Conservation (phyloP, 2,113 vertebrate genomes). For the Indri indri region DNA sequence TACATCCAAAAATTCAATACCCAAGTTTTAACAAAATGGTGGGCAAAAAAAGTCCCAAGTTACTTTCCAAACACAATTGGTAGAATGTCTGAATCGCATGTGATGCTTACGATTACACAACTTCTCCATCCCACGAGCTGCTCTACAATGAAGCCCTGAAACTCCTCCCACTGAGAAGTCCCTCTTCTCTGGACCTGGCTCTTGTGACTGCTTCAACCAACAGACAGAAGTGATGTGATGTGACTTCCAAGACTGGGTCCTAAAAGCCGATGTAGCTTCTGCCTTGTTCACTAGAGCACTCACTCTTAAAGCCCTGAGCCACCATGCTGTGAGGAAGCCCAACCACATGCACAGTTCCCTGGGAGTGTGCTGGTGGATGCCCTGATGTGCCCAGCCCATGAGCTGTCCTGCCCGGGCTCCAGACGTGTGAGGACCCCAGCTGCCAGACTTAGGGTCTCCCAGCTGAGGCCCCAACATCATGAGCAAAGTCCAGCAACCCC, state of each 20-base stretch:
- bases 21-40: background rate
- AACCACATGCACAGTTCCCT: background rate
- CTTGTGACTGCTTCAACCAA: background rate
- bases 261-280: background rate
- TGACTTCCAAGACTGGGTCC: background rate
- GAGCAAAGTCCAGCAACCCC: background rate
- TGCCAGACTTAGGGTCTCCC: background rate
- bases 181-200: background rate
- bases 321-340: background rate
- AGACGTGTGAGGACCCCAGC: no score
- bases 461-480: background rate
- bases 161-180: background rate
- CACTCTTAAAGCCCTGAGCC: background rate
- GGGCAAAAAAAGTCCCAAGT: background rate
- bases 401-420: background rate
- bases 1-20: background rate
- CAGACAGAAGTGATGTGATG: background rate
- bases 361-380: background rate
- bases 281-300: background rate
- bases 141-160: background rate
- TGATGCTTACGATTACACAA: background rate
- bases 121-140: background rate
- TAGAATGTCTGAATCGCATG: background rate
- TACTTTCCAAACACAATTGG: background rate
- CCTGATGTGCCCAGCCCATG: background rate